These are phyloP conservation scores for Malaclemys terrapin DNA, from an alignment of 2,113 vertebrate genomes.

Conservation along the genomic window DNA sequence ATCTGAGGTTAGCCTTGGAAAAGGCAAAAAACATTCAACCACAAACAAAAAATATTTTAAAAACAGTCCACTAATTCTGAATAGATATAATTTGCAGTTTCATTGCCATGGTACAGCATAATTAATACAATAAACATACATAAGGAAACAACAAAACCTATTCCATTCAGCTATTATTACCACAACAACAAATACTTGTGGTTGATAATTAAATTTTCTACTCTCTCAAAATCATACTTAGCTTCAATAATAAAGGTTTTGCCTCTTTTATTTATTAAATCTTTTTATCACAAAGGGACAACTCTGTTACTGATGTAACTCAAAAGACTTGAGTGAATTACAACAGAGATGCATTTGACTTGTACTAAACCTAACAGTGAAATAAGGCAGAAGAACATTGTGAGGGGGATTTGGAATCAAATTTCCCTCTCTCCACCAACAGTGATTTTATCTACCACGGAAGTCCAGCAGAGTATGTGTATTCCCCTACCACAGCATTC, in stretches of 20 bases:
- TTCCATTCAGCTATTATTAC: constrained; percentile 70
- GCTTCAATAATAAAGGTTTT: constrained; percentile 11
- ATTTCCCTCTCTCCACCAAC: constrained; percentile 39
- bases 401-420: constrained; percentile 31
- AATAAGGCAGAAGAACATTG: constrained; percentile 36
- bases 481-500: constrained; percentile 28
- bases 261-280: constrained; percentile 76
- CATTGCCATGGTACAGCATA: constrained; percentile 51
- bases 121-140: constrained; percentile 69
- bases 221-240: constrained; percentile 23
- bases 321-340: constrained; percentile 5
- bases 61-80: constrained; percentile 57
- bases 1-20: constrained; percentile 36
- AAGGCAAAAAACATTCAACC: constrained; percentile 38
- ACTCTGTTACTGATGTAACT: constrained; percentile 25
- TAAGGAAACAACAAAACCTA: constrained; percentile 63
- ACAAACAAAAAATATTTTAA: constrained; percentile 6
- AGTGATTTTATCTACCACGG: neutral
- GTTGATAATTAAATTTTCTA: constrained; percentile 57
- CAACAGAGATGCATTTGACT: constrained; percentile 33
- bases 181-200: constrained; percentile 54
- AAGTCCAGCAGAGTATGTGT: constrained; percentile 17
- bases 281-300: constrained; percentile 81
- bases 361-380: neutral
- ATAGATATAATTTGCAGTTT: constrained; percentile 66